Conservation (phyloP, 2,888 invertebrate species). For the Xylophagus ater region DNA sequence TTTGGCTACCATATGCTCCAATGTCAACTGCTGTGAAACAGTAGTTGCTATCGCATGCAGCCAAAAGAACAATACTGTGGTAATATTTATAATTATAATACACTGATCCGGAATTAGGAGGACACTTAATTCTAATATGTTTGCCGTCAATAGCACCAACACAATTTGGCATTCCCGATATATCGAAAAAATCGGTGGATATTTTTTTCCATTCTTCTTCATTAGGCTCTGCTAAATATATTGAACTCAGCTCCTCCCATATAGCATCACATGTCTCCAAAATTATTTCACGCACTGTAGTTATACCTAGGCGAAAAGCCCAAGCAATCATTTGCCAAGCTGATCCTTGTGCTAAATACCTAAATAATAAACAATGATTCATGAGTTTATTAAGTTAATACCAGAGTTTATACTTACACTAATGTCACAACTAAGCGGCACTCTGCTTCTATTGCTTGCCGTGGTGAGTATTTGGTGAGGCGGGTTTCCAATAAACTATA, state of each 20-base stretch:
- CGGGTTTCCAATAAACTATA: background rate
- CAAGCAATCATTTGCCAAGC: conserved; percentile 11
- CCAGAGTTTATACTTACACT: background rate
- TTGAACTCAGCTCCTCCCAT: conserved; percentile 7
- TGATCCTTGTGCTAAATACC: conserved; percentile 9
- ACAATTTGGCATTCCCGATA: conserved; percentile 17
- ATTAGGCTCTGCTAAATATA: conserved; percentile 15
- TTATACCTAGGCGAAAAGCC: conserved; percentile 12
- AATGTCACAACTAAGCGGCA: background rate
- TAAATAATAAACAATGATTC: conserved; percentile 2
- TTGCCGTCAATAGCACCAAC: conserved; percentile 20
- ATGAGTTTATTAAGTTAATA: background rate
- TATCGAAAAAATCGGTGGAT: conserved; percentile 15
- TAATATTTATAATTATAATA: conserved; percentile 17
- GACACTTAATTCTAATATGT: conserved; percentile 19
- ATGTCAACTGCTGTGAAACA: conserved; percentile 16
- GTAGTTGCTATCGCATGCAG: too few species aligned
- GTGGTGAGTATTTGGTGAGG: background rate
- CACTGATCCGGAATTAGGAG: conserved; percentile 17
- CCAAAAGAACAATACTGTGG: conserved; percentile 18
- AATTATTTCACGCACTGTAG: conserved; percentile 21
- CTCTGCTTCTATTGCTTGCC: background rate
- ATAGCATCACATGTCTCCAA: conserved; percentile 15
- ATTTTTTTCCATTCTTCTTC: conserved; percentile 18
- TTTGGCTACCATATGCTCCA: conserved; percentile 14